Evolutionary conservation across 1,140 invertebrate genomes (phyloP).

Genomic region (Eufriesea mexicana): DNA sequence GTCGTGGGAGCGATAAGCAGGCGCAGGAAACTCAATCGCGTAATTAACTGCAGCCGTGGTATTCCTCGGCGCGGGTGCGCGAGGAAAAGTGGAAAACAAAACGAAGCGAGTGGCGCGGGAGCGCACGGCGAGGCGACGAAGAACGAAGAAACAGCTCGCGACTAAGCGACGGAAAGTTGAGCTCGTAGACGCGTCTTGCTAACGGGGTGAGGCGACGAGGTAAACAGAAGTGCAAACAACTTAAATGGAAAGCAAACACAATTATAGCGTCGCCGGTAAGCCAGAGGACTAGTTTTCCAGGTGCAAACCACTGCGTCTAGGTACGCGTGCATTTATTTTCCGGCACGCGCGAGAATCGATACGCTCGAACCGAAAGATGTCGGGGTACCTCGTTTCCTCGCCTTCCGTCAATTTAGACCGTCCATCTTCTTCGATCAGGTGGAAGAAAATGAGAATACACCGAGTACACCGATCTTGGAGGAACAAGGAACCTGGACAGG

Average conservation of each 20-base stretch:
- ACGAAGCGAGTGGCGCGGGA: not conserved
- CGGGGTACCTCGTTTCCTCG: not conserved
- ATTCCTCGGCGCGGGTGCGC: not conserved
- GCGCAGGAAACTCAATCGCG: conserved; percentile 24
- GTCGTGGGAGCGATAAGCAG: not conserved
- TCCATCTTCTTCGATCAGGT: not conserved
- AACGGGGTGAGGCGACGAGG: conserved; percentile 47
- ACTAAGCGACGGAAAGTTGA: conserved; percentile 52
- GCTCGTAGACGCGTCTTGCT: conserved; percentile 51
- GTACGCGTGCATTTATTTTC: conserved; percentile 48
- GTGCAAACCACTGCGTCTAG: conserved; percentile 51
- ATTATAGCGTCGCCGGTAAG: conserved; percentile 70
- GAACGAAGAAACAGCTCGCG: conserved; percentile 28
- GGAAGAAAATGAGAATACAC: too few species aligned
- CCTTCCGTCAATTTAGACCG: not conserved
- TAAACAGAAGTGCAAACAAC: conserved; percentile 77
- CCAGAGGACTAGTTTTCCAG: conserved; percentile 63
- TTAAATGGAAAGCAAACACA: conserved; percentile 79
- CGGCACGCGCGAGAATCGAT: not conserved
- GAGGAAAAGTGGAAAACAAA: conserved; percentile 1
- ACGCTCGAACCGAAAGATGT: too few species aligned
- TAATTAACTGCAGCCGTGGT: conserved; percentile 28
- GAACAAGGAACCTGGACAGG: too few species aligned
- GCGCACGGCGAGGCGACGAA: not conserved
- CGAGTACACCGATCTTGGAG: too few species aligned